Evolutionary conservation across 35 echinoderm and acorn worm species (phyloP).

Genomic region (Hemicentrotus pulcherrimus): DNA sequence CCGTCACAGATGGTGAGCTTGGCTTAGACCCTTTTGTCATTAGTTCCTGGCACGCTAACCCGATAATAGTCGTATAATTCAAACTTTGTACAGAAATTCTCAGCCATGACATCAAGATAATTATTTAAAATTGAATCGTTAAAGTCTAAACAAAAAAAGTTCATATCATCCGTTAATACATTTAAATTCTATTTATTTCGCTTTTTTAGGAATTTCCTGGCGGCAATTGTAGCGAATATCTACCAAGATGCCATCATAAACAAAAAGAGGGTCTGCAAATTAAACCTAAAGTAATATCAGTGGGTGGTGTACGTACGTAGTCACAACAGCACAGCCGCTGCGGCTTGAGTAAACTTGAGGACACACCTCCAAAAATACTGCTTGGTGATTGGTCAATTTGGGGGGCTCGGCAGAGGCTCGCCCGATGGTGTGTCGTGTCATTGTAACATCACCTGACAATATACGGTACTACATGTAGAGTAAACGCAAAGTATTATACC

Average conservation of each 20-base stretch:
- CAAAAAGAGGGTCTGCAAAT: not conserved
- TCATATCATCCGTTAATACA: not conserved
- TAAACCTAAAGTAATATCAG: not conserved
- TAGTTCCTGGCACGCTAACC: not conserved
- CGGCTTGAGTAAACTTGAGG: not conserved
- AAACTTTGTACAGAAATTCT: not conserved
- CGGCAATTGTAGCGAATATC: not conserved
- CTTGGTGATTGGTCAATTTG: not conserved
- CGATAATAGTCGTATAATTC: not conserved
- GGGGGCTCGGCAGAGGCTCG: slow-evolving; percentile 40
- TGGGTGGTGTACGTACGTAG: not conserved
- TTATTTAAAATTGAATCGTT: too few relatives aligned
- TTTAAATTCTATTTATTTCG: not conserved
- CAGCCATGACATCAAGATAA: too few relatives aligned
- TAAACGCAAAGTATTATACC: not conserved
- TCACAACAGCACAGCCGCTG: not conserved
- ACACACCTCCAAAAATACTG: slow-evolving; percentile 6
- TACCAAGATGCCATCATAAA: not conserved
- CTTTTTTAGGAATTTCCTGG: not conserved
- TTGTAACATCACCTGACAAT: not conserved
- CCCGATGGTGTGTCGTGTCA: not conserved
- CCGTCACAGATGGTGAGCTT: not conserved
- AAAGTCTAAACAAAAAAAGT: too few relatives aligned
- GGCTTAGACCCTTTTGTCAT: not conserved
- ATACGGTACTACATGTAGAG: not conserved